phyloP scores from a whole-genome alignment of 2,113 vertebrate genomes.

The Sturnus vulgaris region DNA sequence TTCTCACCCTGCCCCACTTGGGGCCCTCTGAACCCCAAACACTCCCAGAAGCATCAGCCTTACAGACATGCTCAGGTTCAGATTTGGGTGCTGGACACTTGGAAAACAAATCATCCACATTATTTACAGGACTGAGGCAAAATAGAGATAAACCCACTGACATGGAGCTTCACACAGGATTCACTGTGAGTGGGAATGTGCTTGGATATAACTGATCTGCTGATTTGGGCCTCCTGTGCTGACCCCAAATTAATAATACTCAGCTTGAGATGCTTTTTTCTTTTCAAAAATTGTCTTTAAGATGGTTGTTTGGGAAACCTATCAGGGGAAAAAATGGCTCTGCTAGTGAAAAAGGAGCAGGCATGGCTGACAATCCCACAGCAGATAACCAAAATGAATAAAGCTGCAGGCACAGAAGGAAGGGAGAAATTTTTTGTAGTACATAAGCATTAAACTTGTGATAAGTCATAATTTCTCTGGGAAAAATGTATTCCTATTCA shows the following conservation, averaged over 20 bases:
- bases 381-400: not conserved
- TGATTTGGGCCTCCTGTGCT: not conserved
- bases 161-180: accelerated
- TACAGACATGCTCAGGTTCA: not conserved
- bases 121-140: not conserved
- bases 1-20: not conserved
- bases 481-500: not conserved
- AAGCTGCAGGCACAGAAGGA: not conserved
- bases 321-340: not conserved
- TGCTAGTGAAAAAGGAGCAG: not conserved
- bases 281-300: not conserved
- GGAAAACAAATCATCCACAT: accelerated
- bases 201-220: not conserved
- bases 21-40: not conserved
- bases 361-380: not conserved
- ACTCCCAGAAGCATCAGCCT: not conserved
- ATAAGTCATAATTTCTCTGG: not conserved
- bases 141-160: not conserved
- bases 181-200: not conserved
- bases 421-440: not conserved
- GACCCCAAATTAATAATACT: not conserved
- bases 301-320: not conserved
- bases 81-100: not conserved
- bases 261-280: not conserved
- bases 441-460: not conserved